A percentile compares a stretch with the other conserved stretches of the same genome.
Conservation (phyloP, 2,888 invertebrate species). For the Euplexia lucipara region DNA sequence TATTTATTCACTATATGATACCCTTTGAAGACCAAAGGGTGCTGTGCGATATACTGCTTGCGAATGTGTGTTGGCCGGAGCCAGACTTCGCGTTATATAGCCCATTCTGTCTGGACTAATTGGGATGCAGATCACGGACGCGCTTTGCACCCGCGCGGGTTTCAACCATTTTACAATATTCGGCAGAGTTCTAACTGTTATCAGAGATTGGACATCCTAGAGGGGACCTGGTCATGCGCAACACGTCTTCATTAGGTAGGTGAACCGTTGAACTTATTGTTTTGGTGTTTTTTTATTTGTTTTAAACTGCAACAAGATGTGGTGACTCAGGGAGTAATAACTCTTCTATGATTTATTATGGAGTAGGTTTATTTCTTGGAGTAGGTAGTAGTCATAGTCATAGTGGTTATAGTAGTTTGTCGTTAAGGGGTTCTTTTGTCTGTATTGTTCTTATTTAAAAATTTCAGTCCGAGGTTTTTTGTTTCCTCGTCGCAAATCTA, state of each 20-base stretch:
- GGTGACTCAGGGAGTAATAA: constrained; percentile 60
- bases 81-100: constrained; percentile 83
- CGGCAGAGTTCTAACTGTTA: constrained; percentile 84
- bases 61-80: constrained; percentile 75
- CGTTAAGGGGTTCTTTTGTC: too few species aligned
- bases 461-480: too few species aligned
- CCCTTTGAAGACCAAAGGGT: constrained; percentile 73
- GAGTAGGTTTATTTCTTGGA: too few species aligned
- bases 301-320: constrained; percentile 55
- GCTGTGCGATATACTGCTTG: constrained; percentile 74
- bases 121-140: constrained; percentile 82
- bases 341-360: too few species aligned
- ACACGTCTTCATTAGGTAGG: constrained; percentile 76
- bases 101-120: constrained; percentile 81
- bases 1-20: constrained; percentile 61
- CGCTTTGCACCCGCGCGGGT: constrained; percentile 76
- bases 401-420: too few species aligned
- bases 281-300: constrained; percentile 71
- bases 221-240: constrained; percentile 75
- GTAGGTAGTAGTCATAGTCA: too few species aligned
- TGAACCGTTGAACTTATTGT: constrained; percentile 78
- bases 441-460: too few species aligned
- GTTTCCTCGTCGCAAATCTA: too few species aligned
- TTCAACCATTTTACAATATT: constrained; percentile 79
- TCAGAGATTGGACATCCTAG: constrained; percentile 79